Evolutionary conservation across 2,113 vertebrate genomes (phyloP), one percentile per base, ranked within the genome.

Genomic region (Tetrao urogallus): DNA sequence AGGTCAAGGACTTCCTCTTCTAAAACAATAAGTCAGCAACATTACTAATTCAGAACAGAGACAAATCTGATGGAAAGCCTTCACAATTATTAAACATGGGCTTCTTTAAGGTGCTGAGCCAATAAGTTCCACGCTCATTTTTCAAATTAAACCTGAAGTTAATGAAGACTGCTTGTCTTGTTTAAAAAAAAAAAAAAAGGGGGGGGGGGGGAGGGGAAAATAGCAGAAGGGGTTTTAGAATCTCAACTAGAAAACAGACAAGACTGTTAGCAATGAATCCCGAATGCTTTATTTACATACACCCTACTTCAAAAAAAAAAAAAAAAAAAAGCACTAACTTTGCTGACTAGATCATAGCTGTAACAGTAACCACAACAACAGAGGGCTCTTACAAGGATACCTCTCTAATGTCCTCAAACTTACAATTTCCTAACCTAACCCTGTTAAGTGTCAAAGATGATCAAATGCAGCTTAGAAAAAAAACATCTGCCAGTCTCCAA

Each of bases 1-100:
- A 95, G 98, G 98, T 98, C 98, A 98, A 98, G 97, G 98, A 98
- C 97, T 98, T 96, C 38, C 82, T 97, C 97, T 98, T 97, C 97
- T 97, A 96, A 98, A 98, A 97, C 98, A 98, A 30, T 98, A 97
- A 98, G 98, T 98, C 98, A 98, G 97, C 97, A 97, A 94, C 97
- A 98, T 98, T 97, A 98, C 96, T 97, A 95, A 98, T 98, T 98
- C 97, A 97, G 97, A 95, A 95, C 72, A 87, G 97, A 97, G 95
- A 96, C 86, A 94, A 94, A 95, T 96, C 95, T 97, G 97, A 97
- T 96, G 94, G 97, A 97, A 96, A 97, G 95, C 95, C 95, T 97
- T 97, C 98, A 94, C 95, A 96, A 97, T 98, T 97, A 98, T 96
- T 97, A 97, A 97, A 97, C 95, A 96, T 95, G 91, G 77, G 81